Percentiles rank a stretch among this genome's conserved stretches.
phyloP scores from a whole-genome alignment of 64 coral and sea anemone species.

The Catalaphyllia jardinei region DNA sequence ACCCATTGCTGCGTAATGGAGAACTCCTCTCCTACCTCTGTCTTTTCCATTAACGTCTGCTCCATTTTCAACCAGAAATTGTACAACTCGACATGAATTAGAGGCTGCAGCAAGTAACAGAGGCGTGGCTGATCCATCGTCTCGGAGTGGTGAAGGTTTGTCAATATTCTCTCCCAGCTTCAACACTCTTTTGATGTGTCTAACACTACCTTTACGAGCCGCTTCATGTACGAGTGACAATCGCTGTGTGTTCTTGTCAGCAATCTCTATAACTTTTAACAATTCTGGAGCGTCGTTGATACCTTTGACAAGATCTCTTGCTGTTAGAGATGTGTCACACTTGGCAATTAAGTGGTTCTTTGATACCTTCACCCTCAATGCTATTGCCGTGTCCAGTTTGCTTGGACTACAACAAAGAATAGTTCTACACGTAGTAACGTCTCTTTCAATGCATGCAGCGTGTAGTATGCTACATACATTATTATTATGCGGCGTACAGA shows the following conservation, averaged over 20 bases:
- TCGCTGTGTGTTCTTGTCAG: background rate
- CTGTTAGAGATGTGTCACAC: background rate
- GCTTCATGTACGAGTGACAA: conserved; percentile 29
- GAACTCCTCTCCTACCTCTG: conserved; percentile 7
- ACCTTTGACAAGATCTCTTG: conserved; percentile 4
- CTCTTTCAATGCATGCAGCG: conserved; percentile 14
- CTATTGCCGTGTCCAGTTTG: conserved; percentile 27
- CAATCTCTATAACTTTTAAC: background rate
- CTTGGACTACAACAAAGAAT: conserved; percentile 36
- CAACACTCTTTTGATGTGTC: conserved; percentile 29
- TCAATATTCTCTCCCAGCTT: conserved; percentile 11
- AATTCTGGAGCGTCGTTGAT: background rate
- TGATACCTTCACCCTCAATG: background rate
- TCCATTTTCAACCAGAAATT: conserved; percentile 22
- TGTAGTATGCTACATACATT: conserved; percentile 5
- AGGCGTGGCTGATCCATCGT: conserved; percentile 8
- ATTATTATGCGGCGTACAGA: background rate
- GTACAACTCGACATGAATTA: conserved; percentile 28
- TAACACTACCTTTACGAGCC: conserved; percentile 1
- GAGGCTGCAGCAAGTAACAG: conserved; percentile 24
- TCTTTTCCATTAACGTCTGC: conserved; percentile 20
- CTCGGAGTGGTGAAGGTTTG: conserved; percentile 28
- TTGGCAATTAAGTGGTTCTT: background rate
- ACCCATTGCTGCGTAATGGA: conserved; percentile 19
- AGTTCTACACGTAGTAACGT: background rate